Conservation (phyloP, 2,888 invertebrate species). For the Tachina lurida region DNA sequence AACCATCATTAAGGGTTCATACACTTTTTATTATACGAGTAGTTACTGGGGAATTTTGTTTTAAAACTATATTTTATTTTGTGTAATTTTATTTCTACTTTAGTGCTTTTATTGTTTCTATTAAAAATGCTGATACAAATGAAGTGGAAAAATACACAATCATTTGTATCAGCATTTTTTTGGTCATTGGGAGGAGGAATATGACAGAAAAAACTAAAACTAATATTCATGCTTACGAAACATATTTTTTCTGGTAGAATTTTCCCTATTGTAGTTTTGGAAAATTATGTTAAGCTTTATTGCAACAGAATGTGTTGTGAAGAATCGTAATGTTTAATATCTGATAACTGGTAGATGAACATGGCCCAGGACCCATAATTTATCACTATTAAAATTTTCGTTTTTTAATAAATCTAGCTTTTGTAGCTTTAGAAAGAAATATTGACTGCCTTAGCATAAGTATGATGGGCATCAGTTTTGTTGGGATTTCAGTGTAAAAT, state of each 20-base stretch:
- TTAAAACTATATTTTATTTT: not conserved
- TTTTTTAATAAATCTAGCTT: too few species aligned
- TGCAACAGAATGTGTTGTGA: too few species aligned
- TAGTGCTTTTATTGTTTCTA: not conserved
- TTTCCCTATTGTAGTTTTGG: conserved; percentile 35
- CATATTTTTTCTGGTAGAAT: conserved; percentile 1
- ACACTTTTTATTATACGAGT: not conserved
- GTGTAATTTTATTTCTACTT: not conserved
- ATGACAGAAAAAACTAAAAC: not conserved
- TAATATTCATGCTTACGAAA: conserved; percentile 34
- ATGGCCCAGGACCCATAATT: too few species aligned
- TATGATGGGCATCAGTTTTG: too few species aligned
- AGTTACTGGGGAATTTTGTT: not conserved
- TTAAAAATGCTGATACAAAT: too few species aligned
- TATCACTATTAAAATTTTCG: too few species aligned
- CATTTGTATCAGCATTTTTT: not conserved
- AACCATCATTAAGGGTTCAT: not conserved
- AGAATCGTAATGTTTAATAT: too few species aligned
- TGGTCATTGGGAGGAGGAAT: not conserved
- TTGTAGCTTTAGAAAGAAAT: too few species aligned
- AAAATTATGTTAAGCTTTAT: not conserved
- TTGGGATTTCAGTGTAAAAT: too few species aligned
- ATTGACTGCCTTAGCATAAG: too few species aligned
- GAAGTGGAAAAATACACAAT: too few species aligned
- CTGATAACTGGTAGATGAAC: too few species aligned